Base-by-base conservation (phyloP, 2,113 vertebrate genomes). In the Hoplias malabaricus region DNA sequence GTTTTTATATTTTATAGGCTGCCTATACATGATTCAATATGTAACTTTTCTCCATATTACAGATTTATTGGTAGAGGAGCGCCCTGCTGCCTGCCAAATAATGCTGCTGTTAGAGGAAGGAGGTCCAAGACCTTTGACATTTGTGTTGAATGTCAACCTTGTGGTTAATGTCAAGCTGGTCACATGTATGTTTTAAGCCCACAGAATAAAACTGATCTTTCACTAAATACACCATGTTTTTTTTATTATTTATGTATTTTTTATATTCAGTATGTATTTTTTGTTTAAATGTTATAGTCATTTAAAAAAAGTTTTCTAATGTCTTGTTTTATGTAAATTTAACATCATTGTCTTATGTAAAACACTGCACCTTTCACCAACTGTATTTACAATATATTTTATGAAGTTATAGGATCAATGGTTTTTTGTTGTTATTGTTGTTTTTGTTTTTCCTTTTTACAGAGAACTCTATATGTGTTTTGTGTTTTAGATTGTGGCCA, bases 81-180 rank as follows among this genome's bases (percentile, higher is more conserved):
- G 87, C 57, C 96, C 95, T 0, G 93, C 93, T 81, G 90, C 81
- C 12, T 90, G 95, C 56, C 94, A 95, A 84, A 90, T 97, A 3
- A 50, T 88, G 76, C 89, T 88, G 67, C 87, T 96, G 10, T 91
- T 98, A 80, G 91, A 90, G 77, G 93, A 96, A 66, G 93, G 88
- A 84, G 92, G 87, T 54, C 90, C 90, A 13, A 90, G 86, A 69
- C 93, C 93, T 36, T 81, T 98, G 87, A 97, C 94, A 1, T 99
- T 99, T 74, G 90, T 98, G 27, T 88, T 99, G 71, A 99, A 98
- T 79, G 93, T 94, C 76, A 99, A 99, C 87, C 90, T 99, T 27
- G 90, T 99, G 19, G 91, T 98, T 78, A 98, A 96, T 79, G 91
- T 99, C 87, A 96, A 93, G 84, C 88, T 96, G 73, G 84, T 94